Evolutionary conservation across 2,888 invertebrate genomes (phyloP).

Genomic region (Tigriopus californicus): DNA sequence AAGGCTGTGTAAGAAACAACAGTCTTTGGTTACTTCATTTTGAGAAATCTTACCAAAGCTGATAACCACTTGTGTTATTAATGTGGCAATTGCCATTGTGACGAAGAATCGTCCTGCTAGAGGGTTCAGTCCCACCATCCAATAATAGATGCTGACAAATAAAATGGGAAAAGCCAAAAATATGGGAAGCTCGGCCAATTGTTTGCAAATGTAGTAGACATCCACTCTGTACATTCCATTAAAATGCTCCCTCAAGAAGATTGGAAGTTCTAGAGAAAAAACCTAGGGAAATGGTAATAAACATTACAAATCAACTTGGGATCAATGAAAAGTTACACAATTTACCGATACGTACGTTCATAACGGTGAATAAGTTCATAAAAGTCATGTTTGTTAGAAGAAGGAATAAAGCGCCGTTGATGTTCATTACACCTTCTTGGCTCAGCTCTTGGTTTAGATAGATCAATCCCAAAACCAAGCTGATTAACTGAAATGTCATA

Average conservation of each 20-base stretch:
- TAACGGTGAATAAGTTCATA: constrained; percentile 82
- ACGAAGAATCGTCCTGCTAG: constrained; percentile 42
- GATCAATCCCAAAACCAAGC: constrained; percentile 65
- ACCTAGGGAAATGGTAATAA: constrained; percentile 37
- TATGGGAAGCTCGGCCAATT: constrained; percentile 67
- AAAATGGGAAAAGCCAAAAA: constrained; percentile 62
- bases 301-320: background rate
- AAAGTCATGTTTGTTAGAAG: constrained; percentile 82
- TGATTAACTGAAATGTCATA: constrained; percentile 57
- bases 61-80: constrained; percentile 57
- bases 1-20: constrained; percentile 22
- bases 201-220: constrained; percentile 77
- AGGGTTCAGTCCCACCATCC: constrained; percentile 64
- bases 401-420: constrained; percentile 76
- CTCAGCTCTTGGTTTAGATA: constrained; percentile 62
- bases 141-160: constrained; percentile 65
- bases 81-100: constrained; percentile 43
- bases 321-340: background rate
- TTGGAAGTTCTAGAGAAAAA: constrained; percentile 69
- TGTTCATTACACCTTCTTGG: constrained; percentile 79
- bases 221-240: constrained; percentile 79
- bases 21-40: too few species aligned
- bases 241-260: constrained; percentile 68
- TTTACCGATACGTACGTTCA: constrained; percentile 46
- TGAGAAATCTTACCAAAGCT: background rate